phyloP scores from a whole-genome alignment of 2,888 invertebrate genomes.

The Xylota sylvarum region DNA sequence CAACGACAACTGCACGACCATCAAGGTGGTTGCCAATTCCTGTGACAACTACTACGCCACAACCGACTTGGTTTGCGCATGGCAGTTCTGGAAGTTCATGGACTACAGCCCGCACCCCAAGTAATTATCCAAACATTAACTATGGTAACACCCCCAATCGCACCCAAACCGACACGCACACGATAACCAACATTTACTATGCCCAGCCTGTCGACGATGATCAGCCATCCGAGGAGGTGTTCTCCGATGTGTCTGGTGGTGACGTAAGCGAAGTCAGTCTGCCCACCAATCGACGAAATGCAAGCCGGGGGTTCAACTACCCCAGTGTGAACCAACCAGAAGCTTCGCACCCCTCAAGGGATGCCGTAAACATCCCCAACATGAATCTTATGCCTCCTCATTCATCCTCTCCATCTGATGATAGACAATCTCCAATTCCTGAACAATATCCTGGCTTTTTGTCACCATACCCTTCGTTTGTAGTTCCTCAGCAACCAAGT shows the following conservation, averaged over 20 bases:
- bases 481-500: background rate
- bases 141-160: conserved; percentile 36
- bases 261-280: conserved; percentile 62
- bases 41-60: conserved; percentile 14
- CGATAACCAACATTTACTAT: conserved; percentile 79
- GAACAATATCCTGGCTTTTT: conserved; percentile 37
- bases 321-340: conserved; percentile 10
- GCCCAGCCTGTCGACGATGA: conserved; percentile 81
- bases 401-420: conserved; percentile 27
- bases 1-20: conserved; percentile 13
- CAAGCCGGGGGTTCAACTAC: conserved; percentile 74
- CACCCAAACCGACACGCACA: conserved; percentile 52
- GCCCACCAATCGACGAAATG: conserved; percentile 78
- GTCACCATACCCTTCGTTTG: conserved; percentile 8
- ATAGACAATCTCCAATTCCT: conserved; percentile 40
- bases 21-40: conserved; percentile 34
- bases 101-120: conserved; percentile 28
- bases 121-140: conserved; percentile 66
- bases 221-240: conserved; percentile 78
- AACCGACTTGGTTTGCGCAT: conserved; percentile 24
- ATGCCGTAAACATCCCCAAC: conserved; percentile 52
- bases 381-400: conserved; percentile 61
- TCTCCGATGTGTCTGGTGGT: conserved; percentile 69
- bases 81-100: conserved; percentile 40
- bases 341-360: conserved; percentile 49